A percentile compares a stretch with the other conserved stretches of the same genome.
phyloP scores from a whole-genome alignment of 1,140 invertebrate genomes.

The Triops cancriformis region DNA sequence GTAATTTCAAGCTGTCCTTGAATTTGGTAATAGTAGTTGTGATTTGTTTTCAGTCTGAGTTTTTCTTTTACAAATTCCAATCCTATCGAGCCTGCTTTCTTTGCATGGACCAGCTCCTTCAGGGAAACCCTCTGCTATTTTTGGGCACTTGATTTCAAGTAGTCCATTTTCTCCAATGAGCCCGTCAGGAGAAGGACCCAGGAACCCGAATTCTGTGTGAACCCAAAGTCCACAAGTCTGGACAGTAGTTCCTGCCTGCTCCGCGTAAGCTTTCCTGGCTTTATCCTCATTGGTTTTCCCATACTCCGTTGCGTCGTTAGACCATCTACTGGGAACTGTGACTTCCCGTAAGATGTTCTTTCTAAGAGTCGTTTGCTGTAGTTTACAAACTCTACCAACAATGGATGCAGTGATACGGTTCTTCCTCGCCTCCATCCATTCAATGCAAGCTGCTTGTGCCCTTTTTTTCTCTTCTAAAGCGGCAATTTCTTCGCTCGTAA shows the following conservation, averaged over 20 bases:
- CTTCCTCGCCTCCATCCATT: neutral
- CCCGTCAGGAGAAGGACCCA: no score
- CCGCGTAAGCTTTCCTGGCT: neutral
- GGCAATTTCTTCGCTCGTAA: neutral
- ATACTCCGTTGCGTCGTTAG: neutral
- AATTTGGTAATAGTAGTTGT: no score
- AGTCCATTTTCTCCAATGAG: no score
- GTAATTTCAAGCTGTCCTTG: no score
- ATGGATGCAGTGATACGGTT: neutral
- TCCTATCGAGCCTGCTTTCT: no score
- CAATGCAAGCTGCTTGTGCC: neutral
- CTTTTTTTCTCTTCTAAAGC: neutral
- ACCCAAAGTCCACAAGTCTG: neutral
- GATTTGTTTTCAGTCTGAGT: no score
- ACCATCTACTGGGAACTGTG: neutral
- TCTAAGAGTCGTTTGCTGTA: neutral
- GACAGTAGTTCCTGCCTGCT: neutral
- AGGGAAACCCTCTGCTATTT: no score
- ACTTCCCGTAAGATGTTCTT: neutral
- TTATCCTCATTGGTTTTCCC: neutral
- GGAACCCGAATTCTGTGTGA: no score
- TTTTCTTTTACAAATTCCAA: no score
- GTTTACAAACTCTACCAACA: neutral
- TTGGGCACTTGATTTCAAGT: no score
- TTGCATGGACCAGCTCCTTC: no score